Conservation (phyloP, 2,888 invertebrate genomes). For the Archaeoteleia sp. region DNA sequence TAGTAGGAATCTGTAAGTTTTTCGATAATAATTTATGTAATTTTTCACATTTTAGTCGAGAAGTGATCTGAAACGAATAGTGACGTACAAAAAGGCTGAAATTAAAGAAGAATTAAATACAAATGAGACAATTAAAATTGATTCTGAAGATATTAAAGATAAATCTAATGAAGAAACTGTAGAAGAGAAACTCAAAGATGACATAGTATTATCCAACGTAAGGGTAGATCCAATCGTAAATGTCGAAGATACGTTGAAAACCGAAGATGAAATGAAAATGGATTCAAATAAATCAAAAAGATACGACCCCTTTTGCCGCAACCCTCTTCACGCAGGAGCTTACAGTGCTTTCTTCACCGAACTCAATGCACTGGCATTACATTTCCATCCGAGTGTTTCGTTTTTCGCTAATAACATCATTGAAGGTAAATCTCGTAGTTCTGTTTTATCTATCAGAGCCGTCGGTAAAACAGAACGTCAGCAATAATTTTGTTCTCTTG, state of each 20-base stretch:
- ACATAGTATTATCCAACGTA: constrained; percentile 44
- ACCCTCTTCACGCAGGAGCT: constrained; percentile 90
- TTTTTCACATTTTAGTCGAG: constrained; percentile 24
- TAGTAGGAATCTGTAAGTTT: too few species aligned
- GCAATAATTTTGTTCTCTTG: too few species aligned
- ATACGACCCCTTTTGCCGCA: constrained; percentile 85
- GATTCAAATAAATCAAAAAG: constrained; percentile 69
- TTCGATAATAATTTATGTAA: too few species aligned
- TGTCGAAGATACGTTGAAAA: too few species aligned
- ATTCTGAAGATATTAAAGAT: constrained; percentile 1
- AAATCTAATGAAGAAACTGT: background rate
- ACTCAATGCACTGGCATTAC: constrained; percentile 81
- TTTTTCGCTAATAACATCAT: constrained; percentile 89
- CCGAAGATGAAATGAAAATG: constrained; percentile 38
- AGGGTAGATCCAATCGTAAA: constrained; percentile 1
- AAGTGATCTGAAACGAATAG: constrained; percentile 29
- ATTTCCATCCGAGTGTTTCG: constrained; percentile 94
- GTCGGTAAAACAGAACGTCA: too few species aligned
- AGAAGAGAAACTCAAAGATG: constrained; percentile 13
- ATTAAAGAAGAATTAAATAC: constrained; percentile 34
- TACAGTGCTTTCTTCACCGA: constrained; percentile 84
- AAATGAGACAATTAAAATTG: background rate
- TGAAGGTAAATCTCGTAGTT: constrained; percentile 76
- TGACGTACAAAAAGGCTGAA: background rate
- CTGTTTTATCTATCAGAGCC: constrained; percentile 21